Percentiles rank a stretch among this genome's conserved stretches.
These are phyloP conservation scores for Drosophila gunungcola DNA, from an alignment of 1,140 invertebrate species.

Conservation along the genomic window DNA sequence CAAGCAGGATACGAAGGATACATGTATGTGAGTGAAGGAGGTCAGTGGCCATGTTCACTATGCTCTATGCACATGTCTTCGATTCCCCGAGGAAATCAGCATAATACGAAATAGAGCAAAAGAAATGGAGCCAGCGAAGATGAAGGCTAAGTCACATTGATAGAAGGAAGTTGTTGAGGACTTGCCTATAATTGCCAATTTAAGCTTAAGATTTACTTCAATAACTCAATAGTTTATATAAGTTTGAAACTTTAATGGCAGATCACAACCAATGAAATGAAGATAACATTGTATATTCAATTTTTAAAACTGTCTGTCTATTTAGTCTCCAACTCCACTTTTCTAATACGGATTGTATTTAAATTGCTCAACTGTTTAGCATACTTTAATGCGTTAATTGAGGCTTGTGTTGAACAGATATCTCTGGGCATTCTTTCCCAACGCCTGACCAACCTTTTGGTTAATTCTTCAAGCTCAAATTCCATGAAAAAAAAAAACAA, in stretches of 20 bases:
- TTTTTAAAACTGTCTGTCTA: too few relatives aligned
- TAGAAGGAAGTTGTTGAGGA: constrained; percentile 7
- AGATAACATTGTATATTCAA: background rate
- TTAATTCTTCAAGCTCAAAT: constrained; percentile 64
- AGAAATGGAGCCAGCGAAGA: constrained; percentile 22
- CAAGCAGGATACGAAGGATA: constrained; percentile 8
- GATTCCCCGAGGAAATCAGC: constrained; percentile 82
- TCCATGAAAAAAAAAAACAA: constrained; percentile 28
- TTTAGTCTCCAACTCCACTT: too few relatives aligned
- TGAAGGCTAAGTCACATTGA: constrained; percentile 26
- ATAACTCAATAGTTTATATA: background rate
- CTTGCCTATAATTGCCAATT: background rate
- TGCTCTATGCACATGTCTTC: constrained; percentile 65
- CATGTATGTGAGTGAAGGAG: constrained; percentile 18
- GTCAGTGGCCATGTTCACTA: constrained; percentile 46
- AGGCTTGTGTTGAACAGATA: constrained; percentile 27
- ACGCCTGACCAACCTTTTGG: constrained; percentile 51
- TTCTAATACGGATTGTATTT: background rate
- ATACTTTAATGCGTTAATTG: constrained; percentile 22
- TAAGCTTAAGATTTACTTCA: background rate
- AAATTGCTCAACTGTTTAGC: constrained; percentile 3
- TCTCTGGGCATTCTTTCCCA: constrained; percentile 9
- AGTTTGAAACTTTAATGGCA: too few relatives aligned
- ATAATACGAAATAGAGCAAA: constrained; percentile 69
- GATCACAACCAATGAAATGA: background rate